Base-by-base conservation (phyloP, 2,113 vertebrate species). In the Hemiscyllium ocellatum region DNA sequence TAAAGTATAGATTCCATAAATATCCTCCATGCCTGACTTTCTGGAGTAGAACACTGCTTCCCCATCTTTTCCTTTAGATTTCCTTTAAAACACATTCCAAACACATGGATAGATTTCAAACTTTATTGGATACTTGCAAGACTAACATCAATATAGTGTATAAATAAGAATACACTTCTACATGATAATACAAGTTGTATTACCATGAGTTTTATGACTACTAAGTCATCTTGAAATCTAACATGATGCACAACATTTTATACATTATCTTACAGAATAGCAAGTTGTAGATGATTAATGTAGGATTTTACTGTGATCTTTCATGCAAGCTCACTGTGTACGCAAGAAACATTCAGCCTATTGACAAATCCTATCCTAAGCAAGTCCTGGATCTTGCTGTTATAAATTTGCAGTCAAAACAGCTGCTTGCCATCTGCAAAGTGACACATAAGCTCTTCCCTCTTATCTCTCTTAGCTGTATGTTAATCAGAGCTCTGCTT, bases 391-490 rank as follows among this genome's bases (percentile, higher is more conserved):
- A 72, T 72, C 47, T 50, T 24, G 17, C 94, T 52, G 47, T 95
- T 72, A 72, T 5, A 95, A 95, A 95, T 72, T 72, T 95, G 94
- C 52, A 95, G 94, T 95, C 94, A 95, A 72, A 95, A 95, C 94
- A 70, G 69, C 69, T 70, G 93, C 68, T 95, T 95, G 68, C 93
- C 93, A 95, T 95, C 94, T 95, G 94, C 94, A 95, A 95, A 95
- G 94, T 95, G 94, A 95, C 94, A 95, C 94, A 95, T 52, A 76
- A 95, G 94, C 94, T 95, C 94, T 95, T 76, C 94, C 94, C 94
- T 95, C 94, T 95, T 95, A 95, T 95, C 94, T 95, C 94, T 70
- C 69, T 76, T 95, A 69, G 68, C 94, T 95, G 94, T 72, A 95
- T 76, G 94, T 95, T 95, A 95, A 95, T 95, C 68, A 95, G 68